Evolutionary conservation across 2,113 vertebrate genomes (phyloP).

Genomic region (Rhinoptilus africanus): DNA sequence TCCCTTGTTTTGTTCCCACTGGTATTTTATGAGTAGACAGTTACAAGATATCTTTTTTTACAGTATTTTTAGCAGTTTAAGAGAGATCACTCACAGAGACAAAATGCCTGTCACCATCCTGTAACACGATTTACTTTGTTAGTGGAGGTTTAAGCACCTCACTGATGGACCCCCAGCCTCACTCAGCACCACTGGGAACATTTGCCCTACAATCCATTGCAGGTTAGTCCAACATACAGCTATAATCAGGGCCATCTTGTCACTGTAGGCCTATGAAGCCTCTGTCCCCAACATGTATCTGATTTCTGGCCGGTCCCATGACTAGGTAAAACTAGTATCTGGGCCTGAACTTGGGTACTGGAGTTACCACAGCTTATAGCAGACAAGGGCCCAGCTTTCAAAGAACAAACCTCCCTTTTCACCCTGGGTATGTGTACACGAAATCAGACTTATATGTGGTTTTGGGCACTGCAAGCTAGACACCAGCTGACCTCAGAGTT

Average conservation of each 20-base stretch:
- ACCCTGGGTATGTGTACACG: accelerated
- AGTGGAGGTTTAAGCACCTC: background rate
- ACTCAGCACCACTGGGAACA: accelerated
- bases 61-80: background rate
- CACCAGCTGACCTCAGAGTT: background rate
- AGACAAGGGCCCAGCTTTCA: background rate
- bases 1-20: background rate
- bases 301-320: background rate
- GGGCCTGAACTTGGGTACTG: background rate
- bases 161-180: background rate
- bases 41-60: background rate
- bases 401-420: background rate
- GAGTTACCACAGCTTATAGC: background rate
- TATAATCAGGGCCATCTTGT: background rate
- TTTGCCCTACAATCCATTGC: too few species aligned
- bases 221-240: background rate
- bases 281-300: background rate
- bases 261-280: background rate
- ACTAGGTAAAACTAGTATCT: background rate
- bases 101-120: background rate
- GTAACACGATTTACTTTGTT: background rate
- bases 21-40: background rate
- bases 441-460: background rate
- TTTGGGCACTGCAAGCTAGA: background rate
- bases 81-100: background rate